phyloP scores from a whole-genome alignment of 2,888 invertebrate genomes.

The Eristalinus aeneus region DNA sequence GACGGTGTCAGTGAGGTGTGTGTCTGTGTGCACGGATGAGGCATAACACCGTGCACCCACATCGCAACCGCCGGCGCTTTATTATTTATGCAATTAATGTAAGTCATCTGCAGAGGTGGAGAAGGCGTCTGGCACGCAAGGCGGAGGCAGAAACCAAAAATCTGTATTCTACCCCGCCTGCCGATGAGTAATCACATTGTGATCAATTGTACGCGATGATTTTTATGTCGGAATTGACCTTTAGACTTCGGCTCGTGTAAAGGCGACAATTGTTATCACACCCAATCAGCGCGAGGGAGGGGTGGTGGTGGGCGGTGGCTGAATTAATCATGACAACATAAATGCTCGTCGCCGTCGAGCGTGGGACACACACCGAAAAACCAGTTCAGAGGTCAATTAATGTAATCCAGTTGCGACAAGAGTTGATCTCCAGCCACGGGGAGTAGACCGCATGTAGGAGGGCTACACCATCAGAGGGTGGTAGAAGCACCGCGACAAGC shows the following conservation, averaged over 20 bases:
- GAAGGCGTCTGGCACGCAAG: neutral
- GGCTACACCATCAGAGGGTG: no score
- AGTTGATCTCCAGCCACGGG: neutral
- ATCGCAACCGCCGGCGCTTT: neutral
- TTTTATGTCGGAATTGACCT: neutral
- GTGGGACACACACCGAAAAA: neutral
- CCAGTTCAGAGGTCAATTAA: constrained; percentile 46
- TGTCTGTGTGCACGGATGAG: neutral
- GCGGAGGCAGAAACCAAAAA: no score
- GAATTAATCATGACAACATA: constrained; percentile 13
- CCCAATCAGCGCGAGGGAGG: neutral
- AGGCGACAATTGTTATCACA: neutral
- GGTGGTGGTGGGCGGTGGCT: neutral
- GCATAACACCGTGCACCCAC: neutral
- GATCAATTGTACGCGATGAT: constrained; percentile 2
- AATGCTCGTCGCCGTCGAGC: neutral
- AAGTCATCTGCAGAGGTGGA: neutral
- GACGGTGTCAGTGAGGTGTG: neutral
- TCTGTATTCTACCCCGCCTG: neutral
- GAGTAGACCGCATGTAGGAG: neutral
- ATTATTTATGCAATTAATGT: constrained; percentile 16
- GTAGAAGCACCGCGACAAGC: no score
- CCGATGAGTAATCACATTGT: neutral
- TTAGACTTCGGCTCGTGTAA: neutral
- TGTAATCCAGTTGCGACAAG: constrained; percentile 18